Base-by-base conservation (phyloP, 2,113 vertebrate species). In the Monopterus albus region DNA sequence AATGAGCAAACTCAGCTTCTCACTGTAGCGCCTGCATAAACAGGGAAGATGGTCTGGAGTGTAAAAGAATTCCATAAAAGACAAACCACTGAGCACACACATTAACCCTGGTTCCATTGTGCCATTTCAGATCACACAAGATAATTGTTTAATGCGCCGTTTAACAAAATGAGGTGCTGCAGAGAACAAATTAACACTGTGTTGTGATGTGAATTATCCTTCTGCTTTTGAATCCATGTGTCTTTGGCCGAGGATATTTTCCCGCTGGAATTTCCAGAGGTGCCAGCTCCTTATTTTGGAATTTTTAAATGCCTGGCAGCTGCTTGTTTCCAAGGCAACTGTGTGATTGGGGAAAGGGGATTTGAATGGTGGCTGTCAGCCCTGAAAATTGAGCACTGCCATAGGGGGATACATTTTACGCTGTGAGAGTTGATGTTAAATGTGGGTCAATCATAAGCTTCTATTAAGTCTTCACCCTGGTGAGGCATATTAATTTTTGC, bases 251-350 rank as follows among this genome's bases (percentile, higher is more conserved):
- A 78, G 49, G 40, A 57, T 72, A 53, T 75, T 78, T 65, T 58
- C 58, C 65, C 39, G 17, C 77, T 81, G 87, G 88, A 88, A 88
- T 88, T 88, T 85, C 56, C 75, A 62, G 53, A 61, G 72, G 81
- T 84, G 63, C 79, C 69, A 26, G 69, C 53, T 38, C 61, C 62
- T 89, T 76, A 76, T 87, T 87, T 85, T 76, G 67, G 80, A 85
- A 81, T 80, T 80, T 84, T 83, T 78, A 80, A 89, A 88, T 15
- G 51, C 59, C 72, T 78, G 84, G 57, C 82, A 83, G 81, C 89
- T 73, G 87, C 84, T 56, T 47, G 91, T 92, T 89, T 88, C 88
- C 89, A 86, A 64, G 89, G 91, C 88, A 92, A 92, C 91, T 49
- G 69, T 83, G 81, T 84, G 80, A 89, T 82, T 86, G 78, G 84